Conservation (phyloP, 2,888 invertebrate genomes). For the Rugalucina vietnamica region DNA sequence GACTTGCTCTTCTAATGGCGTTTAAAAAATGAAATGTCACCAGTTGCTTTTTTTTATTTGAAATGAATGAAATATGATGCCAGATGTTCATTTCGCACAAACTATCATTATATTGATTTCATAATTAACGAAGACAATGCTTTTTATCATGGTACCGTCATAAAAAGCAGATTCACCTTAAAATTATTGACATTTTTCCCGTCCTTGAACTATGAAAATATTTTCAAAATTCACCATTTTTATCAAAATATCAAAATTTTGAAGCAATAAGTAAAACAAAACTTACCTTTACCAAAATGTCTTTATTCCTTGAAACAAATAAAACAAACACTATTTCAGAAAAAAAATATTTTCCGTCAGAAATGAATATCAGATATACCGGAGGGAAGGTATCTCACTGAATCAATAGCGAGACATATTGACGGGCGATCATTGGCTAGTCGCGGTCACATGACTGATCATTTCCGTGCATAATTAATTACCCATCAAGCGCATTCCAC, state of each 20-base stretch:
- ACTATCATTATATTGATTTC: no score
- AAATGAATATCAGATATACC: neutral
- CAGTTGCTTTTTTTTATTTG: no score
- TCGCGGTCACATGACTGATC: constrained; percentile 36
- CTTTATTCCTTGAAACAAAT: neutral
- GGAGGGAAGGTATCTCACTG: neutral
- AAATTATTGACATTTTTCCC: neutral
- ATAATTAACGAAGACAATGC: no score
- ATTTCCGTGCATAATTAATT: constrained; percentile 56
- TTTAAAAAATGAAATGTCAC: no score
- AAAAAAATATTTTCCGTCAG: neutral
- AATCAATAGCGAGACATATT: constrained; percentile 53
- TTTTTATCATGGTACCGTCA: no score
- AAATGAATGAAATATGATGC: no score
- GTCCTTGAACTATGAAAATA: neutral
- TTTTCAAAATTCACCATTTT: neutral
- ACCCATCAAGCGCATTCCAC: constrained; percentile 5
- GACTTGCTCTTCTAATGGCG: no score
- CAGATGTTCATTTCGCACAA: no score
- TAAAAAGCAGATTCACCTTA: neutral
- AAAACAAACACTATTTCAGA: no score
- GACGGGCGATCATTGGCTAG: constrained; percentile 26
- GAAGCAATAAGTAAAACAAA: neutral
- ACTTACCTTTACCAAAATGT: neutral
- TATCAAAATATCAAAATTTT: neutral